phyloP scores from a whole-genome alignment of 1,140 invertebrate species.

The Drosophila jambulina region DNA sequence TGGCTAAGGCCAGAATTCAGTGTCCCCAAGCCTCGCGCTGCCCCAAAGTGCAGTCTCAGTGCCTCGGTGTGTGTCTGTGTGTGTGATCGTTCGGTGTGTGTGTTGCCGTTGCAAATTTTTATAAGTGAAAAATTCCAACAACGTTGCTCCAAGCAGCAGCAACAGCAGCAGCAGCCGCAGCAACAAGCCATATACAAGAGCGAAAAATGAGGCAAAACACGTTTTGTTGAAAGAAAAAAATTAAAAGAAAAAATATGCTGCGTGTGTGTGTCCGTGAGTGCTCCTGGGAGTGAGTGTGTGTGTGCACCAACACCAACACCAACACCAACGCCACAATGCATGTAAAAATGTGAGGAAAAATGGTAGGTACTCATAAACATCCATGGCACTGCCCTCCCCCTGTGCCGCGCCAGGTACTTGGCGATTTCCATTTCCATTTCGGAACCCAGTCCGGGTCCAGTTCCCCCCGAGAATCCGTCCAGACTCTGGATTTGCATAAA shows the following conservation, averaged over 20 bases:
- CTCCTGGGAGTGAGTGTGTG: conserved; percentile 50
- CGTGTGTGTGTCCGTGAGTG: conserved; percentile 57
- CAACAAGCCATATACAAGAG: conserved; percentile 68
- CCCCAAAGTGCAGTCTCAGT: conserved; percentile 19
- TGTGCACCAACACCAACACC: conserved; percentile 22
- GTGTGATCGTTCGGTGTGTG: conserved; percentile 20
- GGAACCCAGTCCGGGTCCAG: background rate
- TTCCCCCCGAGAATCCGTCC: background rate
- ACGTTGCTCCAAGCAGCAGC: conserved; percentile 57
- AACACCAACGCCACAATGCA: conserved; percentile 51
- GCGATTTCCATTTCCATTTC: conserved; percentile 15
- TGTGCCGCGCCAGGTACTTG: conserved; percentile 2
- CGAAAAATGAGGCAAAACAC: conserved; percentile 81
- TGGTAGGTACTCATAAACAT: conserved; percentile 64
- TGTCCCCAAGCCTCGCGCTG: conserved; percentile 29
- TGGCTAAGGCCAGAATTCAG: conserved; percentile 33
- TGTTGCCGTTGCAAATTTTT: conserved; percentile 70
- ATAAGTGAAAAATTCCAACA: conserved; percentile 83
- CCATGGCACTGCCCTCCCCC: background rate
- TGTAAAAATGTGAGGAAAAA: conserved; percentile 73
- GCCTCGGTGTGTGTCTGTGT: conserved; percentile 8
- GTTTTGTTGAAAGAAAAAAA: conserved; percentile 66
- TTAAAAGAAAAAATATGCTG: conserved; percentile 61
- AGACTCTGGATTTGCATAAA: conserved; percentile 33
- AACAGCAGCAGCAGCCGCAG: conserved; percentile 35